Conservation (phyloP, 1,140 invertebrate species). For the Halictus rubicundus region DNA sequence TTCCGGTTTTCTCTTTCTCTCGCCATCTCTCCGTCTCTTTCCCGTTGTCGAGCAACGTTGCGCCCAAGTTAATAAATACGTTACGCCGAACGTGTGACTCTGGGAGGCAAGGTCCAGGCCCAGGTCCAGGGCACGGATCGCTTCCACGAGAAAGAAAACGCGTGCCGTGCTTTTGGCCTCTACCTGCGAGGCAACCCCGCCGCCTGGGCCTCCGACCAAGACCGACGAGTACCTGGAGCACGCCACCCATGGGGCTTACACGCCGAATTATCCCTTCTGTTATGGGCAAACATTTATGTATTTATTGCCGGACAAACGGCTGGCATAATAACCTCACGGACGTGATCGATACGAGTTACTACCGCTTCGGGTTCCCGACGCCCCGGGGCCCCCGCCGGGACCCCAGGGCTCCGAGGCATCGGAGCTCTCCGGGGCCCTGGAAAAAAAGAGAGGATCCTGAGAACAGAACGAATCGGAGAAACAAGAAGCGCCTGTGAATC, state of each 20-base stretch:
- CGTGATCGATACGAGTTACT: constrained; percentile 60
- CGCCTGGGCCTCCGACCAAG: neutral
- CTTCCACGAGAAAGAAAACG: constrained; percentile 36
- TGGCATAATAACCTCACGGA: constrained; percentile 56
- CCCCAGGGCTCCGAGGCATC: neutral
- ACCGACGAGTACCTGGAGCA: constrained; percentile 27
- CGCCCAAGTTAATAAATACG: constrained; percentile 41
- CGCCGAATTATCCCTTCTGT: constrained; percentile 66
- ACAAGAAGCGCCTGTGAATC: neutral
- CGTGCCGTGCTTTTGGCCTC: constrained; percentile 4
- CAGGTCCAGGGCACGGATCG: neutral
- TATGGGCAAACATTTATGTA: constrained; percentile 72
- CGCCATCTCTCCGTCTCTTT: too few relatives aligned
- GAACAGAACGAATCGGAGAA: constrained; percentile 3
- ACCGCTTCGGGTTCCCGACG: constrained; percentile 19
- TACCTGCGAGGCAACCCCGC: constrained; percentile 7
- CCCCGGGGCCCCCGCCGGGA: neutral
- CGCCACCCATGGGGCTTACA: constrained; percentile 53
- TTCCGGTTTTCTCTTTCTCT: neutral
- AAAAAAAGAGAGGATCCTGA: constrained; percentile 14
- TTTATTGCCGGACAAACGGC: constrained; percentile 70
- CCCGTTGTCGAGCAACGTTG: too few relatives aligned
- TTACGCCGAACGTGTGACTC: constrained; percentile 35
- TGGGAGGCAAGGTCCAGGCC: too few relatives aligned
- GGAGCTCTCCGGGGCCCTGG: too few relatives aligned